Evolutionary conservation across 2,888 invertebrate species (phyloP).

Genomic region (Drosophila emarginata): DNA sequence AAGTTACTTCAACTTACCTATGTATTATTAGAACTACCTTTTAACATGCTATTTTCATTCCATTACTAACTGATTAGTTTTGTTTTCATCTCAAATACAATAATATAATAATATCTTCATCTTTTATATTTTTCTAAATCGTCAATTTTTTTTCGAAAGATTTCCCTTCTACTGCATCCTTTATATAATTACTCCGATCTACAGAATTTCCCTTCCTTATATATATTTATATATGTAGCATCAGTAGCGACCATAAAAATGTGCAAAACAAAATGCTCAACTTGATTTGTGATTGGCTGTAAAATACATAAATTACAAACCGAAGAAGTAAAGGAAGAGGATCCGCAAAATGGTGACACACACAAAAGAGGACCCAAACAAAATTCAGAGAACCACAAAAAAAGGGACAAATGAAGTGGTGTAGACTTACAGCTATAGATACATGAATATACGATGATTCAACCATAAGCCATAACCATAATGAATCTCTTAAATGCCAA

Average conservation of each 20-base stretch:
- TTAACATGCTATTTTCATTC: too few species aligned
- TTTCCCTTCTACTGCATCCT: not conserved
- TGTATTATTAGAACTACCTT: too few species aligned
- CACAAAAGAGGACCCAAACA: constrained; percentile 25
- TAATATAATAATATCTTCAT: too few species aligned
- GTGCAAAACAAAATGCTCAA: constrained; percentile 70
- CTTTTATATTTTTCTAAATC: too few species aligned
- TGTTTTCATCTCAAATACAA: too few species aligned
- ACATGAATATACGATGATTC: constrained; percentile 26
- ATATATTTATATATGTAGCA: constrained; percentile 69
- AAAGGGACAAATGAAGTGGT: constrained; percentile 60
- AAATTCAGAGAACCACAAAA: constrained; percentile 13
- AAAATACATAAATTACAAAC: constrained; percentile 54
- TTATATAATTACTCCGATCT: not conserved
- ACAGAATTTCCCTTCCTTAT: not conserved
- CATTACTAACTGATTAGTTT: too few species aligned
- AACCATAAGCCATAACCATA: constrained; percentile 16
- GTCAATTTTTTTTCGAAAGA: too few species aligned
- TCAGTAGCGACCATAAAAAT: constrained; percentile 79
- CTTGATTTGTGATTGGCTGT: constrained; percentile 61
- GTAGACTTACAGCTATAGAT: constrained; percentile 64
- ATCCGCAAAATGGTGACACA: constrained; percentile 48
- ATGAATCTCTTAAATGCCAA: constrained; percentile 55
- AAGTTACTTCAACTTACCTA: too few species aligned
- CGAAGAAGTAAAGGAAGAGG: constrained; percentile 30